Evolutionary conservation across 2,113 vertebrate species (phyloP), one percentile per base, ranked within the genome.

Genomic region (Fulmarus glacialis): DNA sequence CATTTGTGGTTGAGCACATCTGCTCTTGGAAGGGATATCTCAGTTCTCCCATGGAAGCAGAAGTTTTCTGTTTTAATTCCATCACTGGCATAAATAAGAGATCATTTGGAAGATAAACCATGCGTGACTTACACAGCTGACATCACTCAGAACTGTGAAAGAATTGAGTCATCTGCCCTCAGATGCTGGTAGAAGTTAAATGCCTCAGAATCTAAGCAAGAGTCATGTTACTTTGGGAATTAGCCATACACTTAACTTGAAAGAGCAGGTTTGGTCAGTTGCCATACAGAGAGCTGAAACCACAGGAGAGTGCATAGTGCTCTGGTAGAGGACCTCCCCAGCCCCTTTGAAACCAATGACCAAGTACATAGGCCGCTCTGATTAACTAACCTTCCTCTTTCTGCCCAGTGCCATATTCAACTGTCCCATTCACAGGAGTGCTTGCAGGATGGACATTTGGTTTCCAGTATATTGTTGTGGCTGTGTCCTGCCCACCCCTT

Each of bases 181-280:
- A 82, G 36, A 90, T 90, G 68, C 45, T 89, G 43, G 55, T 91
- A 86, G 66, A 89, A 84, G 45, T 88, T 90, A 94, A 82, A 94
- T 87, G 72, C 70, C 81, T 97, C 95, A 95, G 90, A 97, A 83
- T 93, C 91, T 96, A 93, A 92, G 74, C 94, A 96, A 78, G 80
- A 90, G 38, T 95, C 74, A 70, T 75, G 71, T 92, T 92, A 86
- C 83, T 96, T 94, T 93, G 92, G 95, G 78, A 98, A 92, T 87
- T 85, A 97, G 94, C 96, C 94, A 93, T 94, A 97, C 15, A 36
- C 52, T 78, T 79, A 91, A 27, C 74, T 78, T 87, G 62, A 71
- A 66, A 71, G 71, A 72, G 24, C 8, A 87, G 32, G 70, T 72
- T 43, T 82, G 58, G 43, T 24, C 10, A 43, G 36, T 47, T 95